Percentiles rank a stretch among this genome's conserved stretches.
These are phyloP conservation scores for Tenthredo mesomela DNA, from an alignment of 2,888 invertebrate genomes.

Conservation along the genomic window DNA sequence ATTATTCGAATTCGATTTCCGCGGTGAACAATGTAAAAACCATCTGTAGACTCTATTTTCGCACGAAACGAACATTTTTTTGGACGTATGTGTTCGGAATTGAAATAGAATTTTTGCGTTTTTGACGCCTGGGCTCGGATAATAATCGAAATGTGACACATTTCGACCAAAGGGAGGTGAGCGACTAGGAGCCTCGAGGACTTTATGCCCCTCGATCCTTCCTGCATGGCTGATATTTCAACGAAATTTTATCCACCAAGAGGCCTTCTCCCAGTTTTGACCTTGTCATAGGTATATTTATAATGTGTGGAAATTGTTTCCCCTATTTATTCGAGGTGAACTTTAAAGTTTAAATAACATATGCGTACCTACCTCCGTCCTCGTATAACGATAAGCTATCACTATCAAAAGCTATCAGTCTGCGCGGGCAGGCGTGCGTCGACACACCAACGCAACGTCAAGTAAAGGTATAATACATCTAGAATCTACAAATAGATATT, in stretches of 20 bases:
- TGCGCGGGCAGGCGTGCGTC: background rate
- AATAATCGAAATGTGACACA: too few species aligned
- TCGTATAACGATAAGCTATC: slow-evolving; percentile 14
- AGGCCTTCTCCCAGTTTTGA: background rate
- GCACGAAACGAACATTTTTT: too few species aligned
- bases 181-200: background rate
- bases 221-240: background rate
- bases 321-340: background rate
- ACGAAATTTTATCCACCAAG: background rate
- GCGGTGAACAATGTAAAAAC: too few species aligned
- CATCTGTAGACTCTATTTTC: too few species aligned
- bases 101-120: too few species aligned
- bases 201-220: background rate
- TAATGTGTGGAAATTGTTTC: too few species aligned
- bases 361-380: background rate
- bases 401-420: slow-evolving; percentile 14
- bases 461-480: background rate
- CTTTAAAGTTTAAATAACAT: slow-evolving; percentile 5
- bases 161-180: too few species aligned
- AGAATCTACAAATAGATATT: slow-evolving; percentile 8
- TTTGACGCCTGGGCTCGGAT: too few species aligned
- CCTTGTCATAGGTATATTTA: background rate
- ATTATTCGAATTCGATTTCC: too few species aligned
- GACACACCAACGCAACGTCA: background rate
- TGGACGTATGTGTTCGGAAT: too few species aligned